Evolutionary conservation across 2,888 invertebrate species (phyloP), one percentile per base, ranked within the genome.

Genomic region (Octonoba sinensis): DNA sequence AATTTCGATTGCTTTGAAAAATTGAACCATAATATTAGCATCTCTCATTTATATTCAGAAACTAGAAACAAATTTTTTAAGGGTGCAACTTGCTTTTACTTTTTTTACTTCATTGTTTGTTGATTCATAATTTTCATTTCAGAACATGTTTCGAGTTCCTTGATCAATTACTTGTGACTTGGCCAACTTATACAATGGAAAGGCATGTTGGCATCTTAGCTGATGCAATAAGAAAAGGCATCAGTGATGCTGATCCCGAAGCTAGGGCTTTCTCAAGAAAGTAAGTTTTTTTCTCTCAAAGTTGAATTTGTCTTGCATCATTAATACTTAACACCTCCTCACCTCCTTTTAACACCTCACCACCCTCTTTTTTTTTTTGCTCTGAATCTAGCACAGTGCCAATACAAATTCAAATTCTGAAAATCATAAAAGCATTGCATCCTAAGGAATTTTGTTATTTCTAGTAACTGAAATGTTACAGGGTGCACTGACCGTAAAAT

Each of bases 211-310:
- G 91, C 0, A 89, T 92, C 1, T 89, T 99, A 3, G 92, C 94
- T 84, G 97, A 97, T 85, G 93, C 95, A 0, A 92, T 99, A 75
- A 89, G 89, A 85, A 87, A 88, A 85, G 97, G 97, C 0, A 93
- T 98, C 83, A 92, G 93, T 1, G 99, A 99, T 91, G 97, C 99
- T 0, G 99, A 99, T 89, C 92, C 94, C 44, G 94, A 94, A 70
- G 96, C 97, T 0, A 90, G 99, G 85, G 93, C 92, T 13, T 91
- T 92, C 86, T 93, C 95, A 0, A 91, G 97, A 87, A 94, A 93
- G 95, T 96, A 88, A 89, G 90, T 86, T 15, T 12, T 46, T 66
- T 20, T n/a, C 2, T 18, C 8, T 51, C 18, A 3, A 3, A 3
- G 11, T 51, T 51, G 8, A n/a, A 51, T n/a, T 51, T 54, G 0